Evolutionary conservation across 2,888 invertebrate genomes (phyloP).

Genomic region (Fragum sueziense): DNA sequence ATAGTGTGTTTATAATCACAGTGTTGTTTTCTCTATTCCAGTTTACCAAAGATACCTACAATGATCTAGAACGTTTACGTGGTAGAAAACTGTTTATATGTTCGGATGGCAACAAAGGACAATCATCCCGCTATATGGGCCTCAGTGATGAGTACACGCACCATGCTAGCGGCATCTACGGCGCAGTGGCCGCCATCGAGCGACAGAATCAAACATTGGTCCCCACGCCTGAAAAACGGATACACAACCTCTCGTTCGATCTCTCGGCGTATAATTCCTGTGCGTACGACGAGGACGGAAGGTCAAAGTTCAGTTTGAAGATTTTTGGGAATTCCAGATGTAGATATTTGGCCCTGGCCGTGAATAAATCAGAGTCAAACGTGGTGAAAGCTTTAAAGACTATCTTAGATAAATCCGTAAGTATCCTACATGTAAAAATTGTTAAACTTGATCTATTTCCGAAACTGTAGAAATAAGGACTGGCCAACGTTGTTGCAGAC

Average conservation of each 20-base stretch:
- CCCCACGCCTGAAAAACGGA: conserved; percentile 69
- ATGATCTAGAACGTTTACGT: conserved; percentile 65
- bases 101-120: conserved; percentile 77
- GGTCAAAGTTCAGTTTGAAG: conserved; percentile 76
- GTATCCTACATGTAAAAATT: no score
- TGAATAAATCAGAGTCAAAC: conserved; percentile 77
- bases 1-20: no score
- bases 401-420: conserved; percentile 79
- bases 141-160: conserved; percentile 77
- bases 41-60: conserved; percentile 74
- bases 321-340: conserved; percentile 77
- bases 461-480: no score
- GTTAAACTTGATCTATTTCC: no score
- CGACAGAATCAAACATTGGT: conserved; percentile 67
- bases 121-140: conserved; percentile 73
- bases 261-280: conserved; percentile 73
- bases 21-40: no score
- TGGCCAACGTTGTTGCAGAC: no score
- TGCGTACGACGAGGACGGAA: conserved; percentile 61
- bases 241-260: conserved; percentile 78
- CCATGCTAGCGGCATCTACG: conserved; percentile 76
- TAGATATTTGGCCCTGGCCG: conserved; percentile 76
- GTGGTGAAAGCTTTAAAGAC: conserved; percentile 77
- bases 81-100: conserved; percentile 76
- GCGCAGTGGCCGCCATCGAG: conserved; percentile 78